Evolutionary conservation across 2,888 invertebrate genomes (phyloP).

Genomic region (Lissonota sp.): DNA sequence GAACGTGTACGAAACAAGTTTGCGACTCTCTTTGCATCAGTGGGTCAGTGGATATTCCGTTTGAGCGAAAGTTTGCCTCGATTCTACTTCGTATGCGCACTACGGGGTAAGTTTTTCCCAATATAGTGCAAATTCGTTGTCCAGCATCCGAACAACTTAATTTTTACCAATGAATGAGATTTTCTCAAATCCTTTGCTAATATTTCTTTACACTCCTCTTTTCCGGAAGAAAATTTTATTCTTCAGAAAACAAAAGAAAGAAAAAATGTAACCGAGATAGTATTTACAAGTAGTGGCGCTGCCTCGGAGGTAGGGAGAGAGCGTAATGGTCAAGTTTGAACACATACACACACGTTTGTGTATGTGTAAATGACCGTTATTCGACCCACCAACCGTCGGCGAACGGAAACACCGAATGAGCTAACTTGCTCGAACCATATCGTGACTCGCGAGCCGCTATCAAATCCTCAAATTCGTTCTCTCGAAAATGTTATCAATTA

Average conservation of each 20-base stretch:
- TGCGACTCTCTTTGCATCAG: constrained; percentile 52
- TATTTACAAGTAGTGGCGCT: constrained; percentile 6
- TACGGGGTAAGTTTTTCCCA: too few species aligned
- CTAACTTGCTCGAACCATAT: too few species aligned
- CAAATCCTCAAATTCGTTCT: too few species aligned
- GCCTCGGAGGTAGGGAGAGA: constrained; percentile 29
- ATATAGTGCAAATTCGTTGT: too few species aligned
- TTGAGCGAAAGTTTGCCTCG: constrained; percentile 75
- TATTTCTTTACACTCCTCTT: background rate
- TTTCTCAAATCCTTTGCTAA: background rate
- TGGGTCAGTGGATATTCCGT: constrained; percentile 76
- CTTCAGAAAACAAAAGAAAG: background rate
- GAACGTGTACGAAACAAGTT: constrained; percentile 30
- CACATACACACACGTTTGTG: constrained; percentile 67
- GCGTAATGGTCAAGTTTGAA: constrained; percentile 75
- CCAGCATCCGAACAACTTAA: too few species aligned
- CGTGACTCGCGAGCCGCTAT: too few species aligned
- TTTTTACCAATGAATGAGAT: too few species aligned
- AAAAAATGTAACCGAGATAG: background rate
- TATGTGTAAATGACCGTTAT: constrained; percentile 75
- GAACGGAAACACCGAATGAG: constrained; percentile 26
- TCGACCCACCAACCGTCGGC: constrained; percentile 76
- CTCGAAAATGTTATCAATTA: too few species aligned
- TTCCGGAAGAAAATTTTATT: background rate
- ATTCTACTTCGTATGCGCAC: constrained; percentile 16